Evolutionary conservation across 2,797 vertebrate species (phyloP).

Genomic region (Neostethus bicornis): DNA sequence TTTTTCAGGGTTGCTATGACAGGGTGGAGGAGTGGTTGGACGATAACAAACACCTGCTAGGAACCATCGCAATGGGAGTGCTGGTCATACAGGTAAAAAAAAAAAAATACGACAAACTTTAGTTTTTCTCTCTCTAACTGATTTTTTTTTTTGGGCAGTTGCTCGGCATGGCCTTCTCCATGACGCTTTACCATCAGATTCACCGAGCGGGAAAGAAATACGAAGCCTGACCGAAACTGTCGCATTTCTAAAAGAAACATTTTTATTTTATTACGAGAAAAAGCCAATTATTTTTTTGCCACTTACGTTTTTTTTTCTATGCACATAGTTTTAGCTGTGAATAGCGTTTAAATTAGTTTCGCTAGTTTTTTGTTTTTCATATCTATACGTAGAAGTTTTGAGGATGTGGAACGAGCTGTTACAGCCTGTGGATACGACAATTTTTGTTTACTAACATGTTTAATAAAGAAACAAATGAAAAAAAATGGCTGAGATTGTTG

Average conservation of each 20-base stretch:
- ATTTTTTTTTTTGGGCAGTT: constrained; percentile 78
- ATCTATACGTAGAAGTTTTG: constrained; percentile 8
- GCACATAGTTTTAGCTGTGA: constrained; percentile 45
- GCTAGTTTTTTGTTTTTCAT: background rate
- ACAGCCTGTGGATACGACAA: constrained; percentile 30
- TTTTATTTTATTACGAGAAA: constrained; percentile 26
- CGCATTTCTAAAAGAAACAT: constrained; percentile 4
- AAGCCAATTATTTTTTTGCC: constrained; percentile 24
- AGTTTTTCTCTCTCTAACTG: background rate
- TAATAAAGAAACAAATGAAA: constrained; percentile 55
- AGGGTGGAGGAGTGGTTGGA: constrained; percentile 93
- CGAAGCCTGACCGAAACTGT: constrained; percentile 80
- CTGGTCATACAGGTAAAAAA: constrained; percentile 91
- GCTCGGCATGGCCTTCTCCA: constrained; percentile 98
- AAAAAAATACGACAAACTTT: too few species aligned
- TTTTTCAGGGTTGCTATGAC: constrained; percentile 91
- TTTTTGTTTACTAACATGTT: constrained; percentile 43
- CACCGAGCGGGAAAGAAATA: constrained; percentile 96
- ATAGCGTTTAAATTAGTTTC: constrained; percentile 30
- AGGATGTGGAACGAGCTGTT: constrained; percentile 1
- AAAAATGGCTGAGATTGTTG: background rate
- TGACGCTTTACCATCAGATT: constrained; percentile 98
- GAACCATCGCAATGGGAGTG: constrained; percentile 92
- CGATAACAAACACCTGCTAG: constrained; percentile 93
- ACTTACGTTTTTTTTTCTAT: constrained; percentile 26